Conservation (phyloP, 2,888 invertebrate genomes). For the Hymenopus coronatus region DNA sequence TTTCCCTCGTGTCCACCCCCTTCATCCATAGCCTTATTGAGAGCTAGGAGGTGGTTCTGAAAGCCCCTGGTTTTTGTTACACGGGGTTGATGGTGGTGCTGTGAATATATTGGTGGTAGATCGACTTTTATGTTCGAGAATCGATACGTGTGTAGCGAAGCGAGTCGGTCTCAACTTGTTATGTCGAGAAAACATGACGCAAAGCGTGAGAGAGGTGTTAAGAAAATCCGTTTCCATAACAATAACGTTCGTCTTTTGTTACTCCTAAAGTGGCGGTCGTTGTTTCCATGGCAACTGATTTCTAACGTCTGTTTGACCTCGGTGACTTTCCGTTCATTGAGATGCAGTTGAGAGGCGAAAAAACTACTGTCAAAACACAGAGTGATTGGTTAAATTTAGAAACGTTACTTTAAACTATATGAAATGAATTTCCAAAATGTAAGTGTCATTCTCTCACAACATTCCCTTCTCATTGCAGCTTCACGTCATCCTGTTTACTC, state of each 20-base stretch:
- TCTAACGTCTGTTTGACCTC: not conserved
- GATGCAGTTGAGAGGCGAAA: no score
- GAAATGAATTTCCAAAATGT: no score
- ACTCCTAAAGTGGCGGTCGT: not conserved
- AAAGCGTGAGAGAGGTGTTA: not conserved
- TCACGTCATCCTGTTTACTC: no score
- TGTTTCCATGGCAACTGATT: not conserved
- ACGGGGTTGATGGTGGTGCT: not conserved
- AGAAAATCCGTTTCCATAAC: not conserved
- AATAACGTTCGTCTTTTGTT: not conserved
- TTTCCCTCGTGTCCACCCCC: not conserved
- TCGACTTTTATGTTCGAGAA: not conserved
- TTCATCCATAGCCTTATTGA: not conserved
- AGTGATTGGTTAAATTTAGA: no score
- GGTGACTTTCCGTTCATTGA: no score
- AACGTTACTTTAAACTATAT: no score
- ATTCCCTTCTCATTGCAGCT: no score
- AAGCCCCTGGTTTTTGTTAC: not conserved
- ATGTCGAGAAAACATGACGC: constrained; percentile 20
- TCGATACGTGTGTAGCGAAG: constrained; percentile 13
- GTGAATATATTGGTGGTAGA: not conserved
- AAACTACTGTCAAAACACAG: no score
- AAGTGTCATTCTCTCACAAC: no score
- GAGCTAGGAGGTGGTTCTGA: not conserved
- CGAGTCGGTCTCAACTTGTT: constrained; percentile 23